Evolutionary conservation across 2,113 vertebrate genomes (phyloP).

Genomic region (Syrmaticus mikado): DNA sequence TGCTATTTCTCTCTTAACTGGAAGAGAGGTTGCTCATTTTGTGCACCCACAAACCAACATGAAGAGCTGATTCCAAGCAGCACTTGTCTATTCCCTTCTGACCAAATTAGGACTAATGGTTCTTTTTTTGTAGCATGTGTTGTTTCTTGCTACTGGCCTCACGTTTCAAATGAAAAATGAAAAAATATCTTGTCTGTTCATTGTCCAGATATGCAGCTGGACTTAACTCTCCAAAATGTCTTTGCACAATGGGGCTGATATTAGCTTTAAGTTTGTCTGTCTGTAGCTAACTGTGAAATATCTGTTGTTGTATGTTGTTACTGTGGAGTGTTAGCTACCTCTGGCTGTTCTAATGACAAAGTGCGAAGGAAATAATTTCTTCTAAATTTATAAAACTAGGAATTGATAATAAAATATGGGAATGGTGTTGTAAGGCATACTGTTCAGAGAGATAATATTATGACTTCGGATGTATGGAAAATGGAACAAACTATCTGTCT

Average conservation of each 20-base stretch:
- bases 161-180: not conserved
- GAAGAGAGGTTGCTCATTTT: constrained; percentile 3
- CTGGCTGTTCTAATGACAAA: not conserved
- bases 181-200: not conserved
- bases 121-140: not conserved
- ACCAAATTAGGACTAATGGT: constrained; percentile 45
- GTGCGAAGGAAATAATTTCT: not conserved
- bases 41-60: not conserved
- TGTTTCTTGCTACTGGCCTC: not conserved
- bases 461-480: not conserved
- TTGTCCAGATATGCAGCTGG: not conserved
- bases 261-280: not conserved
- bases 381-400: not conserved
- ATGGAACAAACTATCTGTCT: not conserved
- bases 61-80: constrained; percentile 33
- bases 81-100: not conserved
- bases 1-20: constrained; percentile 29
- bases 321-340: not conserved
- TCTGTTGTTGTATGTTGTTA: not conserved
- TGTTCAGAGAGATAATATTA: not conserved
- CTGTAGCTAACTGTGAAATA: not conserved
- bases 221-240: not conserved
- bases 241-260: not conserved
- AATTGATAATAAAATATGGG: not conserved
- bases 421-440: not conserved